A percentile compares a stretch with the other conserved stretches of the same genome.
Evolutionary conservation across 2,797 vertebrate species (phyloP).

Genomic region (Alosa sapidissima): DNA sequence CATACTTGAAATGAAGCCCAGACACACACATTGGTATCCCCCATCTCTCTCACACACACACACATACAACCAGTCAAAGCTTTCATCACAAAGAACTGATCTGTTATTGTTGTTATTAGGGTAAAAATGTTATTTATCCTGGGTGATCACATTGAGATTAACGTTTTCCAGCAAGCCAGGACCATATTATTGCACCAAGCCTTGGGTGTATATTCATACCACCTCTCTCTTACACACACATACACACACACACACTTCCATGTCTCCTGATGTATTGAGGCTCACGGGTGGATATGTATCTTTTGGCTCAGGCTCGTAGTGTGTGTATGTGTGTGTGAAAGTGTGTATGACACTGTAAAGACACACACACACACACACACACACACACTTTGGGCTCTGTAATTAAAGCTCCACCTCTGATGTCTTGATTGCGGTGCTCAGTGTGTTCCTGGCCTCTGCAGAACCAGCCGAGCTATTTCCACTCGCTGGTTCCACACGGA

Average conservation of each 20-base stretch:
- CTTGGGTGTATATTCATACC: background rate
- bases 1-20: background rate
- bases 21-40: background rate
- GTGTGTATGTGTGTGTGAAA: background rate
- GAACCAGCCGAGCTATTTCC: conserved; percentile 20
- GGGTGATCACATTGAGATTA: background rate
- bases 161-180: background rate
- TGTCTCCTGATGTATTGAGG: background rate
- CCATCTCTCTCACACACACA: background rate
- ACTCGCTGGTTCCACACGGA: background rate
- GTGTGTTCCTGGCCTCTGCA: background rate
- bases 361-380: background rate
- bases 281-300: conserved; percentile 25
- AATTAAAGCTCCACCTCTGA: conserved; percentile 14
- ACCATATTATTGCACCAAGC: background rate
- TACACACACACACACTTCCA: background rate
- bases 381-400: background rate
- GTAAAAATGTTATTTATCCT: background rate
- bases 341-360: background rate
- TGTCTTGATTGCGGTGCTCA: conserved; percentile 22
- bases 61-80: background rate
- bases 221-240: background rate
- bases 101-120: background rate
- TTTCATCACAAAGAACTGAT: background rate
- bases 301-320: background rate